Percentiles rank a stretch among this genome's conserved stretches.
These are phyloP conservation scores for Archegozetes longisetosus DNA, from an alignment of 1,140 invertebrate genomes.

Conservation along the genomic window DNA sequence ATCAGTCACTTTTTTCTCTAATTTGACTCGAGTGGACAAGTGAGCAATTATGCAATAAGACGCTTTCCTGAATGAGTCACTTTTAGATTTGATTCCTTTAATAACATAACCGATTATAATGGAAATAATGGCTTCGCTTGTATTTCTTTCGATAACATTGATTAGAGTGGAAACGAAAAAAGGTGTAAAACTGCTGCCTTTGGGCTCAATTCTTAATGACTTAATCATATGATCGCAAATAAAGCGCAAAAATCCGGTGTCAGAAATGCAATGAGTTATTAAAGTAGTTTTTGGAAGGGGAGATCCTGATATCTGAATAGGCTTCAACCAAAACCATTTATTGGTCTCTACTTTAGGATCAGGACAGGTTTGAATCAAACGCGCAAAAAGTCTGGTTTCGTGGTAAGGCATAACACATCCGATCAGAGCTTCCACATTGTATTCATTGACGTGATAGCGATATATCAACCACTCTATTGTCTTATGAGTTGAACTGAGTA, in stretches of 20 bases:
- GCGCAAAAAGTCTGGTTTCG: constrained; percentile 69
- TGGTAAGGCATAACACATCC: constrained; percentile 72
- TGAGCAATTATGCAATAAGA: neutral
- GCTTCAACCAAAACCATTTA: constrained; percentile 59
- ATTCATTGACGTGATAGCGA: constrained; percentile 59
- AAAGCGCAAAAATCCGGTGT: constrained; percentile 51
- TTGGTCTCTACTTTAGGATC: constrained; percentile 42
- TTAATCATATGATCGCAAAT: constrained; percentile 48
- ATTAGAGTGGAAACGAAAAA: constrained; percentile 8
- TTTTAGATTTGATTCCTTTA: neutral
- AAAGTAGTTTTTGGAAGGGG: constrained; percentile 50
- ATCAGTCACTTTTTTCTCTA: neutral
- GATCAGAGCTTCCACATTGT: constrained; percentile 62
- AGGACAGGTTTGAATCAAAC: constrained; percentile 49
- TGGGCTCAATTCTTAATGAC: constrained; percentile 40
- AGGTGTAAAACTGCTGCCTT: constrained; percentile 1
- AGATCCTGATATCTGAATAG: constrained; percentile 51
- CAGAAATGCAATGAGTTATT: constrained; percentile 48
- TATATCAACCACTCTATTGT: constrained; percentile 81
- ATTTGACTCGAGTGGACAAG: neutral
- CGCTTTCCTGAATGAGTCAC: neutral
- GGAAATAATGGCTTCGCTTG: neutral
- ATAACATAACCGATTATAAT: neutral
- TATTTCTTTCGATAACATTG: neutral
- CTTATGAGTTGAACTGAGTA: constrained; percentile 65